A percentile compares a stretch with the other conserved stretches of the same genome.
Conservation (phyloP, 1,140 invertebrate species). For the Drosophila mauritiana region DNA sequence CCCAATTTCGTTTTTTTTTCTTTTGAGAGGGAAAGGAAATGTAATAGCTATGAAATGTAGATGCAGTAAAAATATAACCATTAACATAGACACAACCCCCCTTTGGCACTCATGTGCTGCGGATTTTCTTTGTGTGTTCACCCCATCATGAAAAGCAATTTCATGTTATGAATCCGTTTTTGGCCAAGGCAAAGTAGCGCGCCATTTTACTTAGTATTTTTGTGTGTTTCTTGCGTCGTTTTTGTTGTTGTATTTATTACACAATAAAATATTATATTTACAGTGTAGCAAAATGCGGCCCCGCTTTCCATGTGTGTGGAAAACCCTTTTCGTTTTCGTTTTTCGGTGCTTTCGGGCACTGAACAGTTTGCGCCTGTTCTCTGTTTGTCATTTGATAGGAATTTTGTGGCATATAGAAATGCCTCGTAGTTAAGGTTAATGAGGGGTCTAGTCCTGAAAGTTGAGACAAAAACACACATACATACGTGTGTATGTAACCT, state of each 20-base stretch:
- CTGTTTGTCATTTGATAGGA: conserved; percentile 25
- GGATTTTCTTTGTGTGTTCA: conserved; percentile 51
- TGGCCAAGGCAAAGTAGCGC: conserved; percentile 66
- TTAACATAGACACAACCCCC: conserved; percentile 61
- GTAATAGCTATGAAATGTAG: conserved; percentile 74
- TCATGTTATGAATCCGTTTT: conserved; percentile 81
- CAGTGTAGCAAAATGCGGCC: conserved; percentile 65
- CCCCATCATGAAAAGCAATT: conserved; percentile 77
- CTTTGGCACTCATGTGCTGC: conserved; percentile 40
- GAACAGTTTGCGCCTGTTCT: conserved; percentile 33
- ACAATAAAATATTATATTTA: conserved; percentile 83
- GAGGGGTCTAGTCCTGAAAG: not conserved
- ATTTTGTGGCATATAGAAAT: conserved; percentile 3
- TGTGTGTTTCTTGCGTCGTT: not conserved
- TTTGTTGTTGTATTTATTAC: conserved; percentile 69
- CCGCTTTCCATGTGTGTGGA: conserved; percentile 24
- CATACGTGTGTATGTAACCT: not conserved
- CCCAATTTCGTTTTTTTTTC: conserved; percentile 39
- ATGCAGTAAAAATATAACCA: conserved; percentile 61
- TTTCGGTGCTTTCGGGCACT: conserved; percentile 26
- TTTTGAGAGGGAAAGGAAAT: conserved; percentile 21
- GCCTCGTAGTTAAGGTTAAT: conserved; percentile 19
- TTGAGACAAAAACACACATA: not conserved
- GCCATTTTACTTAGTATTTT: conserved; percentile 55
- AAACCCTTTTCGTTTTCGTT: conserved; percentile 48